phyloP scores from a whole-genome alignment of 2,797 vertebrate species.

The Falco cherrug region DNA sequence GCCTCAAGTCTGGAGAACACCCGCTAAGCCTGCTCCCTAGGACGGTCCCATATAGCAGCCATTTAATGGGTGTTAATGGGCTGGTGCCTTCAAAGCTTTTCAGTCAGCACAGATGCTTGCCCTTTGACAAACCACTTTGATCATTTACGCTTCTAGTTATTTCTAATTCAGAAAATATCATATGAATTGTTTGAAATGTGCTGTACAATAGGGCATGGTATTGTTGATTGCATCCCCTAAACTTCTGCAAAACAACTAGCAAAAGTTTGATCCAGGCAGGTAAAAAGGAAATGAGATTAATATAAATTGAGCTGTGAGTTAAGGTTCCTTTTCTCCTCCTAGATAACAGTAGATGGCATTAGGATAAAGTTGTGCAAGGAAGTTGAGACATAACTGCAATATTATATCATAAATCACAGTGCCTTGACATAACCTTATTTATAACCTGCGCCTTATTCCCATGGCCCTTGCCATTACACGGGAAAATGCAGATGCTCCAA shows the following conservation, averaged over 20 bases:
- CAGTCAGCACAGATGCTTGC: background rate
- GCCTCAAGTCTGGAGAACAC: background rate
- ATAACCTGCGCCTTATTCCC: background rate
- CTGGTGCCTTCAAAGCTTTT: constrained; percentile 37
- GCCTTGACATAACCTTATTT: background rate
- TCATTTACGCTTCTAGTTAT: constrained; percentile 14
- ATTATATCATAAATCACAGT: background rate
- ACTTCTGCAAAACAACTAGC: background rate
- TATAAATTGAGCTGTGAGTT: background rate
- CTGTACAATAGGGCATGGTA: background rate
- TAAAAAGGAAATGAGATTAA: background rate
- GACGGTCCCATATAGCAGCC: background rate
- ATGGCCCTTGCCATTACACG: background rate
- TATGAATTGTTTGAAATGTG: background rate
- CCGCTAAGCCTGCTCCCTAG: background rate
- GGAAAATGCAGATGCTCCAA: background rate
- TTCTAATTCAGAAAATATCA: constrained; percentile 32
- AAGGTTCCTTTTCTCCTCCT: background rate
- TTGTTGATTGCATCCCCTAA: background rate
- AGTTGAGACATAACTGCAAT: background rate
- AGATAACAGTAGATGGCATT: background rate
- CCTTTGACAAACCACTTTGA: constrained; percentile 43
- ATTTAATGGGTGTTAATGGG: constrained; percentile 31
- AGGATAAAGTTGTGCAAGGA: background rate
- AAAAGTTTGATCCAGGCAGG: background rate